Evolutionary conservation across 2,888 invertebrate genomes (phyloP), one percentile per base, ranked within the genome.

Genomic region (Ectemnius lituratus): DNA sequence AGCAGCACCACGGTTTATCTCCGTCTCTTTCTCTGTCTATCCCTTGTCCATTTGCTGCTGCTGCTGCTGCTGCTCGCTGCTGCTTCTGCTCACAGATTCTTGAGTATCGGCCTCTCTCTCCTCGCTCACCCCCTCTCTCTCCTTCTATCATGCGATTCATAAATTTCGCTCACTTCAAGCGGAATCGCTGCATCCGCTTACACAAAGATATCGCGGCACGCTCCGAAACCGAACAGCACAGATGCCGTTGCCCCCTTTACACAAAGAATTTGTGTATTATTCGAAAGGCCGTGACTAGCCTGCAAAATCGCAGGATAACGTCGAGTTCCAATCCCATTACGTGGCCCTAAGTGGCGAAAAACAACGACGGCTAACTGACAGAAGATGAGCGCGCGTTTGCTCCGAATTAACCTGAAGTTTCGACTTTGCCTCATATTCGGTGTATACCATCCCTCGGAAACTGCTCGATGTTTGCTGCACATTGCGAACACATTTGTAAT

Each of bases 91-190:
- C 52, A 52, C 52, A 70, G 46, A 79, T 68, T 62, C 61, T 52
- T 28, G 47, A 71, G 62, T 72, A 59, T 64, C 18, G 27, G 20
- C 6, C 63, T 37, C 56, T 58, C 66, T 62, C 47, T 52, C 76
- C 73, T 61, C 64, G 23, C 47, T 45, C 64, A 18, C 67, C 6
- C 16, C 16, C 16, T 52, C 52, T 52, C n/a, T 14, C 16, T 52
- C 16, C 64, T 65, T 62, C 75, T 78, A 80, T 70, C 83, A 83
- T 63, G 45, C 70, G 47, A 63, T 68, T 67, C 56, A 78, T 71
- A 57, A 79, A 76, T 59, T 62, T 57, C 46, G 63, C 78, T 78
- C 62, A 76, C 73, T 79, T 79, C 76, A 73, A 56, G 66, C 60
- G 18, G 63, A 52, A 27, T 66, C 18, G 45, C 62, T 37, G 47